Base-by-base conservation (phyloP, 1,140 invertebrate species). In the Asobara japonica region DNA sequence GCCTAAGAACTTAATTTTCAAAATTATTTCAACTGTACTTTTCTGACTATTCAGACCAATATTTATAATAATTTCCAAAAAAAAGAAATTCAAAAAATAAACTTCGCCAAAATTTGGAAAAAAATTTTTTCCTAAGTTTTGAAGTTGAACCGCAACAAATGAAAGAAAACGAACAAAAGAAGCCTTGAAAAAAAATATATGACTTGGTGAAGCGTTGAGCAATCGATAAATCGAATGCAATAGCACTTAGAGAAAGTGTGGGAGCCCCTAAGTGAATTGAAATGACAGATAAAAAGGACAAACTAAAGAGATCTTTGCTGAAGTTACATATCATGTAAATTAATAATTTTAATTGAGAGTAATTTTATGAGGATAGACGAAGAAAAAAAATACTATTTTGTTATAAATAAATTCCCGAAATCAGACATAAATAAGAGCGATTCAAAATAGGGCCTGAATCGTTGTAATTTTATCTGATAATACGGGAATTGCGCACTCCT, bases 371-470 rank as follows among this genome's bases (percentile, higher is more conserved):
- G 65, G 27, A 62, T 62, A 62, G 60, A 62, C 16, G 13, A 62
- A 30, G 73, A 68, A 76, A 33, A 72, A 68, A 71, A 71, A 71
- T 69, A 73, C 68, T 71, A 76, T 76, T 73, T 76, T 76, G 71
- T 68, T 73, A 76, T 73, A 73, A 76, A 62, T 18, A 11, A 29
- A 22, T n/a, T n/a, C n/a, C 66, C 11, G 61, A 45, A 30, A 60
- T 66, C 31, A 72, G 70, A 41, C 6, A 31, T 33, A 0, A 29
- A 62, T 31, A 56, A 71, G 30, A 60, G 27, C 65, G 69, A 71
- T 76, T 76, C 68, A 76, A 76, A 73, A 73, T 76, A 76, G 74
- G 74, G 74, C 74, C 74, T 76, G 71, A 71, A 73, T 71, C 69
- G 74, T 62, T 62, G 13, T 62, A 62, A 62, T 62, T 62, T 0